Evolutionary conservation across 2,113 vertebrate species (phyloP).

Genomic region (Planiliza haematocheilus): DNA sequence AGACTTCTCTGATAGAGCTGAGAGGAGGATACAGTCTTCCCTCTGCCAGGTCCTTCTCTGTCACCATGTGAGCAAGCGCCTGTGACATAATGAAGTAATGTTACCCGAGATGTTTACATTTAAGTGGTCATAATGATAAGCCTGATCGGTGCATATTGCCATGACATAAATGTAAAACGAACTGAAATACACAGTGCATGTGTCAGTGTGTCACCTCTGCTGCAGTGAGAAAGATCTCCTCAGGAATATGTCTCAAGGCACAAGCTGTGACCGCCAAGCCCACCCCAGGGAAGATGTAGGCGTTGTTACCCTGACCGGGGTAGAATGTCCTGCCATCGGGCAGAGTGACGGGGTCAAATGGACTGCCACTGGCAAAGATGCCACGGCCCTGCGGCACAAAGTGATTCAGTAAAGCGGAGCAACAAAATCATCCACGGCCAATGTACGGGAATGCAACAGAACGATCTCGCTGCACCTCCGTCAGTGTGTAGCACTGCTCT

Average conservation of each 20-base stretch:
- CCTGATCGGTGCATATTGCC: no score
- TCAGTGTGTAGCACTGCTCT: constrained; percentile 93
- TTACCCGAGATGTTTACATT: no score
- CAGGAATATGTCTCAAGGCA: constrained; percentile 86
- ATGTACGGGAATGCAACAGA: neutral
- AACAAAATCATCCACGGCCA: neutral
- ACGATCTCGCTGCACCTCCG: constrained; percentile 85
- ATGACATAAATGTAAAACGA: no score
- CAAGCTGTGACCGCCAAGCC: constrained; percentile 90
- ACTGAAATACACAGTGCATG: neutral
- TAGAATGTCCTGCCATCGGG: constrained; percentile 87
- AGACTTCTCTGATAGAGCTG: constrained; percentile 88
- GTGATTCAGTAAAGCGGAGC: neutral
- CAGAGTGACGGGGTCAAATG: constrained; percentile 93
- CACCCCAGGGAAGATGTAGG: constrained; percentile 97
- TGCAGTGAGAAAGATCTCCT: constrained; percentile 90
- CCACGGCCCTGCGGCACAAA: constrained; percentile 86
- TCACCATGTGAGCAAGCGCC: constrained; percentile 92
- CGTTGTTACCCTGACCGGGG: constrained; percentile 98
- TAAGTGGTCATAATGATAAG: no score
- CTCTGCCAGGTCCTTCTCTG: constrained; percentile 89
- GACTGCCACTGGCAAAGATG: constrained; percentile 98
- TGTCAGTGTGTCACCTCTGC: constrained; percentile 88
- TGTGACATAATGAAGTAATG: constrained; percentile 52
- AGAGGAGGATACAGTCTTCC: constrained; percentile 95